These are phyloP conservation scores for Threskiornis aethiopicus DNA, from an alignment of 2,797 vertebrate species.

Conservation along the genomic window DNA sequence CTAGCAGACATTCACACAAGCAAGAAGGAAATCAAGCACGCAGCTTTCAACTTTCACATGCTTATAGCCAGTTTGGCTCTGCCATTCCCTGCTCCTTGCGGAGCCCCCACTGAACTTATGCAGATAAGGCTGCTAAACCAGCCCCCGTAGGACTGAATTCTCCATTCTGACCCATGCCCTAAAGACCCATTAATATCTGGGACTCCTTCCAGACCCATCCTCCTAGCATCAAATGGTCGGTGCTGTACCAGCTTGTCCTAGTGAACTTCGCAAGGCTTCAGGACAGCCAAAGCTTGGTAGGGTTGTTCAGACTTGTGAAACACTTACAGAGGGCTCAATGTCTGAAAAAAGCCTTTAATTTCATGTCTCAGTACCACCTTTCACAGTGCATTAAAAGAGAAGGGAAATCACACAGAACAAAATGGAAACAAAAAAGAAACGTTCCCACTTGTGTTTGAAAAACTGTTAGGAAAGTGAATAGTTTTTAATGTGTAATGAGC, in stretches of 20 bases:
- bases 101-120: neutral
- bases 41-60: neutral
- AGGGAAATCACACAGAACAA: neutral
- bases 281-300: neutral
- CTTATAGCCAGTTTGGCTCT: neutral
- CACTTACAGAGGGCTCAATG: neutral
- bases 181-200: neutral
- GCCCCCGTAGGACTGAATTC: neutral
- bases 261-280: neutral
- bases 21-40: neutral
- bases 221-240: neutral
- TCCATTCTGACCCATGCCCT: neutral
- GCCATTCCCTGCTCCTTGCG: neutral
- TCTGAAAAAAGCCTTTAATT: neutral
- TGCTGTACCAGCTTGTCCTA: neutral
- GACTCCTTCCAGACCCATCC: neutral
- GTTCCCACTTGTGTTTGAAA: neutral
- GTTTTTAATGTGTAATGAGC: neutral
- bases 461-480: neutral
- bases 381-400: neutral
- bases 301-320: neutral
- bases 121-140: neutral
- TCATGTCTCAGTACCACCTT: neutral
- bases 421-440: neutral
- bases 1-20: neutral